Base-by-base conservation (phyloP, 2,888 invertebrate species). In the Chydorus sphaericus region DNA sequence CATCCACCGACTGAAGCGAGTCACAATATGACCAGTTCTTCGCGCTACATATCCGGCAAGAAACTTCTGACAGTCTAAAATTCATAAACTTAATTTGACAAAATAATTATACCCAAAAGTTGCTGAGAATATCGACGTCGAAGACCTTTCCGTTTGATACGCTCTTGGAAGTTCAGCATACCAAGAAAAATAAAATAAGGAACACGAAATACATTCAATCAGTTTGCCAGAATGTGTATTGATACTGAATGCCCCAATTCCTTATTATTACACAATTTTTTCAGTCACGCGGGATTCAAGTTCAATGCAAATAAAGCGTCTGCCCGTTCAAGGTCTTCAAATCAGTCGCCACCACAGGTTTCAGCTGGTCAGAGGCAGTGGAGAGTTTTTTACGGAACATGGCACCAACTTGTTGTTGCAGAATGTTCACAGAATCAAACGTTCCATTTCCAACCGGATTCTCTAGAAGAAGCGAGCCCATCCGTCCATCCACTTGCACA, bases 401-500 rank as follows among this genome's bases (percentile, higher is more conserved):
- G 7, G 31, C 28, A 10, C 26, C 36, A 4, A 48, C 30, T 26
- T 38, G 14, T 16, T 31, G 31, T 20, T 49, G 14, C 18, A 55
- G 28, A 4, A 49, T 23, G 3, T 14, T 36, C 23, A 49, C 33
- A 7, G 31, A 33, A 16, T 10, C 14, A n/a, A 31, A 52, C 14
- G 37, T n/a, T 18, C 52, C 20, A 10, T 64, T 63, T 4, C 78
- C 81, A 49, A 69, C 62, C 1, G 84, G 84, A 70, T 85, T 85
- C 69, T 85, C 84, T 59, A 82, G 64, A 57, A 84, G 72, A 28
- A 83, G 61, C 0, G 82, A 80, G 7, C 73, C 74, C 23, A 71
- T 69, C 60, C 72, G 72, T 6, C 71, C 72, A 7, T 73, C 72
- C 62, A 73, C 74, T n/a, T 73, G 71, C 44, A 80, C 68, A 69